A percentile compares a stretch with the other conserved stretches of the same genome.
These are phyloP conservation scores for Montifringilla adamsi DNA, from an alignment of 2,113 vertebrate genomes.

Conservation along the genomic window DNA sequence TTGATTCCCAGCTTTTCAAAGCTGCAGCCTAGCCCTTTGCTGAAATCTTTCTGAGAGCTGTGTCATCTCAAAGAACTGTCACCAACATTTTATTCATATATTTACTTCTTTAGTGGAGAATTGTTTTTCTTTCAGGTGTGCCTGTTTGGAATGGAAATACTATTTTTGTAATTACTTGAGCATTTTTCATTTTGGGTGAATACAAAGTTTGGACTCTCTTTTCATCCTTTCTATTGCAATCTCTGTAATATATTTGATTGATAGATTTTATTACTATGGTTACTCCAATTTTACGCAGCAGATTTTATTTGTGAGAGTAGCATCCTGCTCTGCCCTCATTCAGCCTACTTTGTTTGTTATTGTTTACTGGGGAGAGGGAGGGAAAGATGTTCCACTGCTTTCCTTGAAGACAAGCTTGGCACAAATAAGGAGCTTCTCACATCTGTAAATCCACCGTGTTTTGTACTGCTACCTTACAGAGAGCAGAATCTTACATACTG, in stretches of 20 bases:
- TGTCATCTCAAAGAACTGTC: neutral
- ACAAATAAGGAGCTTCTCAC: neutral
- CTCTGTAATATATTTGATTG: constrained; percentile 37
- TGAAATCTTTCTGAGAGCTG: neutral
- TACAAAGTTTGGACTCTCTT: neutral
- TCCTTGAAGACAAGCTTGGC: neutral
- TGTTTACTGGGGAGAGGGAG: neutral
- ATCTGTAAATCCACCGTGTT: neutral
- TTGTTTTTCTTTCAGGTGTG: neutral
- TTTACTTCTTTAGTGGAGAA: neutral
- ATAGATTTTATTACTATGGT: constrained; percentile 37
- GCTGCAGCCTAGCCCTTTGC: neutral
- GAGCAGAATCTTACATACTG: neutral
- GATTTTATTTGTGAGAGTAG: constrained; percentile 2
- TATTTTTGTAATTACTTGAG: neutral
- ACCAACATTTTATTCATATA: neutral
- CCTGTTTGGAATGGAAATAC: constrained; percentile 4
- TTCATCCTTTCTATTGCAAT: neutral
- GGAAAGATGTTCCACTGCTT: neutral
- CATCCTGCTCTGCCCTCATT: neutral
- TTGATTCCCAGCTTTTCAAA: neutral
- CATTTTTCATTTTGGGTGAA: neutral
- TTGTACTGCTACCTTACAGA: neutral
- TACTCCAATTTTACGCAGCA: neutral
- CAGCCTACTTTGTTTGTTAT: constrained; percentile 12